Percentiles rank a stretch among this genome's conserved stretches.
Conservation (phyloP, 2,888 invertebrate species). For the Drosophila mimetica region DNA sequence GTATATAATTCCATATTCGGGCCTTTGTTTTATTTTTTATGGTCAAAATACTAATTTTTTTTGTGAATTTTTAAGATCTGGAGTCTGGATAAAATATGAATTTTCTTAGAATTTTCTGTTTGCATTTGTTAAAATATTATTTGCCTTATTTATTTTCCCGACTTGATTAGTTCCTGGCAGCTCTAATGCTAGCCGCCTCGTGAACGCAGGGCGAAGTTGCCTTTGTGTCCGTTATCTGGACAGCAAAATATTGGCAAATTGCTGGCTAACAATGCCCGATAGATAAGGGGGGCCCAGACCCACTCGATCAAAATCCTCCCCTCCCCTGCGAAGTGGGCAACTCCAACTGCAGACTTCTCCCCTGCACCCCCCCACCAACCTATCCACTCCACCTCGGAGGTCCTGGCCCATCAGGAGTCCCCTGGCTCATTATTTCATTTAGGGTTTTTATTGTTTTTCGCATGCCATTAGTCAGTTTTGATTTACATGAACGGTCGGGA, state of each 20-base stretch:
- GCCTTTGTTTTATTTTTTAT: too few relatives aligned
- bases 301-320: conserved; percentile 10
- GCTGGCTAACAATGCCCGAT: conserved; percentile 40
- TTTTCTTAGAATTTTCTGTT: too few relatives aligned
- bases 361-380: too few relatives aligned
- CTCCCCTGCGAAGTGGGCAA: conserved; percentile 2
- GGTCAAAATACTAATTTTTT: too few relatives aligned
- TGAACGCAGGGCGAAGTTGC: conserved; percentile 12
- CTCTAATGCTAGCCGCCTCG: background rate
- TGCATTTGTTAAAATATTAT: too few relatives aligned
- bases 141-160: background rate
- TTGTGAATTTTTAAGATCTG: too few relatives aligned
- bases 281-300: conserved; percentile 14
- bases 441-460: conserved; percentile 81
- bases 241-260: conserved; percentile 55
- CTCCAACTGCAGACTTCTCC: background rate
- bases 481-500: conserved; percentile 61
- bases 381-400: conserved; percentile 5
- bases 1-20: too few relatives aligned
- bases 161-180: background rate
- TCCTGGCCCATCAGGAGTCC: conserved; percentile 35
- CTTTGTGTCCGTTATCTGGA: conserved; percentile 43
- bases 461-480: conserved; percentile 81
- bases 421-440: conserved; percentile 76
- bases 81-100: too few relatives aligned